phyloP scores from a whole-genome alignment of 2,888 invertebrate species.

The Aphidius colemani region DNA sequence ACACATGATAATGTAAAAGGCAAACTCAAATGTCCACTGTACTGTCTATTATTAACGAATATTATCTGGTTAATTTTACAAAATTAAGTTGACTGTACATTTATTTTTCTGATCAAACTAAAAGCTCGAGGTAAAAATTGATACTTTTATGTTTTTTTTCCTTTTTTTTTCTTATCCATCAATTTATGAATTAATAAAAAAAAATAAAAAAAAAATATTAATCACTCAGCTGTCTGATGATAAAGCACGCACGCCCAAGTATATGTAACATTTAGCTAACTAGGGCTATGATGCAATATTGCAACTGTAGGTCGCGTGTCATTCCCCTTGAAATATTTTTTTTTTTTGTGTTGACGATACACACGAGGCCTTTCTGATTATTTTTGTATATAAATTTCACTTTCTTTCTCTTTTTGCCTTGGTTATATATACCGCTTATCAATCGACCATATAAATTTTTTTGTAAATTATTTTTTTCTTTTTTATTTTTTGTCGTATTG shows the following conservation, averaged over 20 bases:
- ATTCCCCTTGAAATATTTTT: neutral
- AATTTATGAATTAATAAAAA: neutral
- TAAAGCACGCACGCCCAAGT: conserved; percentile 3
- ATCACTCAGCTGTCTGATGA: neutral
- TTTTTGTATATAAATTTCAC: neutral
- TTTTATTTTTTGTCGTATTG: conserved; percentile 29
- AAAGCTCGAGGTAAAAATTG: neutral
- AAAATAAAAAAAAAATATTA: conserved; percentile 3
- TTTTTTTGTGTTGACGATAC: no score
- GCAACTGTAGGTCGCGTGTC: conserved; percentile 17
- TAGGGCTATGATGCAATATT: conserved; percentile 6
- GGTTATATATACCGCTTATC: neutral
- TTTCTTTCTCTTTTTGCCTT: neutral
- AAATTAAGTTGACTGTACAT: neutral
- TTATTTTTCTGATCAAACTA: conserved; percentile 7
- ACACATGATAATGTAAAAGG: no score
- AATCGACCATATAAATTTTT: neutral
- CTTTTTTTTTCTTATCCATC: no score
- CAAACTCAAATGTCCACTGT: neutral
- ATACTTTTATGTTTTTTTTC: conserved; percentile 1
- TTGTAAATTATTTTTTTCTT: neutral
- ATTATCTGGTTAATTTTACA: neutral
- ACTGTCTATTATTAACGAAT: conserved; percentile 9
- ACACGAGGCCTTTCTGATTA: no score
- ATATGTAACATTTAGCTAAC: neutral